Conservation (phyloP, 2,888 invertebrate genomes). For the Patella ulyssiponensis region DNA sequence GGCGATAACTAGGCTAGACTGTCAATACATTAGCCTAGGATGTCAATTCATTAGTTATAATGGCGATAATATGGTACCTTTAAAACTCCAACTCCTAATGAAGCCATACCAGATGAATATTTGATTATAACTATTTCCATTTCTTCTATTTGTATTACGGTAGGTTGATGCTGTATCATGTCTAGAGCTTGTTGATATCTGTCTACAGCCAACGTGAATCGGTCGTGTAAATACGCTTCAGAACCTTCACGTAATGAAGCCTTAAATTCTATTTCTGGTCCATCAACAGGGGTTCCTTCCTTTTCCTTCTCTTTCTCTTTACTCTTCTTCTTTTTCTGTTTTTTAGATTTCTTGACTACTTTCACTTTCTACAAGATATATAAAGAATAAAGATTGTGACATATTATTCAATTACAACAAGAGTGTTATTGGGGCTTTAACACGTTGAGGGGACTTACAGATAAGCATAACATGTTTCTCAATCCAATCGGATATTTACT, state of each 20-base stretch:
- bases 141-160: slow-evolving; percentile 33
- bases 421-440: no score
- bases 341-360: background rate
- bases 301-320: background rate
- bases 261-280: slow-evolving; percentile 21
- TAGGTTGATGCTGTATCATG: slow-evolving; percentile 20
- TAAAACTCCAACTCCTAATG: slow-evolving; percentile 40
- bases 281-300: background rate
- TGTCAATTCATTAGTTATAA: no score
- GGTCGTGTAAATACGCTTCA: slow-evolving; percentile 26
- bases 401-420: no score
- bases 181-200: slow-evolving; percentile 45
- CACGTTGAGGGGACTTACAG: no score
- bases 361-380: no score
- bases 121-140: slow-evolving; percentile 45
- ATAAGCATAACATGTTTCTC: no score
- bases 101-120: slow-evolving; percentile 50
- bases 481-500: no score
- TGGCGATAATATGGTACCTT: slow-evolving; percentile 29
- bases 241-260: slow-evolving; percentile 35
- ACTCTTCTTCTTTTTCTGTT: background rate
- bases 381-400: no score
- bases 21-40: no score
- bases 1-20: no score
- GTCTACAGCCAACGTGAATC: slow-evolving; percentile 35